Conservation (phyloP, 2,113 vertebrate species). For the Phalacrocorax brasilianus region DNA sequence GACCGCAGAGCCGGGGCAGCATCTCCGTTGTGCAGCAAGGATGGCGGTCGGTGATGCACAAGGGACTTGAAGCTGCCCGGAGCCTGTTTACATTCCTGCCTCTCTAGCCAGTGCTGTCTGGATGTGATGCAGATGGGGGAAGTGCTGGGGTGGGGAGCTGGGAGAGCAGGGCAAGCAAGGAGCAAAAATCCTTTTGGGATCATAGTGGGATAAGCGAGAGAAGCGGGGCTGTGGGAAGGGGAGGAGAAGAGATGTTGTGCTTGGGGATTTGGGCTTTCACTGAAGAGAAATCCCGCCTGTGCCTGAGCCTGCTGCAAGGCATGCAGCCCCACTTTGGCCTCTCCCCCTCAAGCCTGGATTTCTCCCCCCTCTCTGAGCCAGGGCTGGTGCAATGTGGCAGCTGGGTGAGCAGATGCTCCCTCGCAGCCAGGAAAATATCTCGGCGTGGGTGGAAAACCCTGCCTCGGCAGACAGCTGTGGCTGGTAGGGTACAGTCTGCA, state of each 20-base stretch:
- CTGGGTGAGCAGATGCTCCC: slow-evolving; percentile 1
- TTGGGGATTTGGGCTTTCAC: background rate
- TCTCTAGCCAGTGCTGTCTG: background rate
- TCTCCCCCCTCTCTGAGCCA: background rate
- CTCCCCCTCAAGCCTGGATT: background rate
- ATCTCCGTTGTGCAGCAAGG: background rate
- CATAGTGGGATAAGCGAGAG: background rate
- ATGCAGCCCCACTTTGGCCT: background rate
- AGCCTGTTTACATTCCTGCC: slow-evolving; percentile 21
- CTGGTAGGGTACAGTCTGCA: background rate
- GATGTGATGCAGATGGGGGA: background rate
- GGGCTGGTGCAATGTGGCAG: background rate
- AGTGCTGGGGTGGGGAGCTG: background rate
- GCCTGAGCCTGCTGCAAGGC: background rate
- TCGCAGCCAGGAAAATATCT: background rate
- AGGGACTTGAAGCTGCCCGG: rapidly evolving
- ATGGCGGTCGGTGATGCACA: background rate
- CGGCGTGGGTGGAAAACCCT: background rate
- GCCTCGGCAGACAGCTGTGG: background rate
- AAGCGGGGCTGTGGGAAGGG: background rate
- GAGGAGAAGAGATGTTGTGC: background rate
- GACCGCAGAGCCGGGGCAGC: background rate
- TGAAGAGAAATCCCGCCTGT: rapidly evolving
- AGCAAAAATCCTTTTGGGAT: background rate
- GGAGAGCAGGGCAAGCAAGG: background rate